phyloP scores from a whole-genome alignment of 2,888 invertebrate species.

The Zaprionus lineosus region DNA sequence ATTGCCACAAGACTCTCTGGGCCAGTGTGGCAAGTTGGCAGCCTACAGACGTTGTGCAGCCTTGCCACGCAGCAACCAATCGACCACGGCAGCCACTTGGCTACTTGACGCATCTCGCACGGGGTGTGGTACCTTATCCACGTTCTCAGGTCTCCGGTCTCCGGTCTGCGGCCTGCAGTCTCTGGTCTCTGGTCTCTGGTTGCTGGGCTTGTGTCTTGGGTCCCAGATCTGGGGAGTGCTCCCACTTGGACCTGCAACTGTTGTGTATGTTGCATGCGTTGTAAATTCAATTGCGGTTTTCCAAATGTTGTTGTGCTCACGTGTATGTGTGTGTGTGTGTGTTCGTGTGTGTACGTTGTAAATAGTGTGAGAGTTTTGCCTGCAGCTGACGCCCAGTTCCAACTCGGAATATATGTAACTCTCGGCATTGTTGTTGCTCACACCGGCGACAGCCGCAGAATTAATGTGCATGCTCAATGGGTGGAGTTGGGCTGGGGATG shows the following conservation, averaged over 20 bases:
- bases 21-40: constrained; percentile 52
- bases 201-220: constrained; percentile 10
- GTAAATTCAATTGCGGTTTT: constrained; percentile 65
- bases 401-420: constrained; percentile 18
- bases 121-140: constrained; percentile 34
- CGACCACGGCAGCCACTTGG: constrained; percentile 21
- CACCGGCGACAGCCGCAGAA: constrained; percentile 7
- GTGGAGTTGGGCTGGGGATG: constrained; percentile 3
- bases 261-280: constrained; percentile 34
- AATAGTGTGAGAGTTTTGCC: constrained; percentile 38
- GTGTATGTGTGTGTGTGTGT: constrained; percentile 23
- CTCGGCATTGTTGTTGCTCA: constrained; percentile 17
- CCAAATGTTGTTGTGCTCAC: constrained; percentile 24
- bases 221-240: constrained; percentile 3
- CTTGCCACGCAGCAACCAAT: background rate
- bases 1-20: constrained; percentile 44
- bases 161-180: background rate
- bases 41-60: constrained; percentile 17
- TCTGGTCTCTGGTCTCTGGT: constrained; percentile 1
- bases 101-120: constrained; percentile 56
- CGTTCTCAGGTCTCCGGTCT: constrained; percentile 14
- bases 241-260: constrained; percentile 24
- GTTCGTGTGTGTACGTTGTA: no score
- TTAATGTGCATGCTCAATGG: constrained; percentile 43
- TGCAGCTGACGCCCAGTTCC: constrained; percentile 9